Evolutionary conservation across 2,888 invertebrate genomes (phyloP).

Genomic region (Tetropium fuscum): DNA sequence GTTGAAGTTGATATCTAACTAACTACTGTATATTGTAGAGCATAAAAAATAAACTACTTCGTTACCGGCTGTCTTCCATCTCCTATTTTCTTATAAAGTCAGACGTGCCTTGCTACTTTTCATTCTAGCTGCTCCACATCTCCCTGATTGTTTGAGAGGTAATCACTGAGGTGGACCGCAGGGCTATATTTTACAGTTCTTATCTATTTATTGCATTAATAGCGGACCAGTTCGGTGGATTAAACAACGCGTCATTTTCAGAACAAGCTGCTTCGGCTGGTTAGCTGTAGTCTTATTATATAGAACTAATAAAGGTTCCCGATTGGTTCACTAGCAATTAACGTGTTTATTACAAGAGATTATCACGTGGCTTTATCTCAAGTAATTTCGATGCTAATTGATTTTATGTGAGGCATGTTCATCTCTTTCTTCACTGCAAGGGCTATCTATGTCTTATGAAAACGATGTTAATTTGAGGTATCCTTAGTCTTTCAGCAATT

Average conservation of each 20-base stretch:
- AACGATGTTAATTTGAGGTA: neutral
- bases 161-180: slow-evolving; percentile 54
- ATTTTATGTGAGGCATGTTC: slow-evolving; percentile 56
- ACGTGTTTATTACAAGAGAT: slow-evolving; percentile 64
- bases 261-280: slow-evolving; percentile 30
- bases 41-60: slow-evolving; percentile 42
- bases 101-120: slow-evolving; percentile 4
- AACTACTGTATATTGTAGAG: slow-evolving; percentile 41
- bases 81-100: slow-evolving; percentile 9
- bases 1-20: slow-evolving; percentile 36
- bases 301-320: slow-evolving; percentile 60
- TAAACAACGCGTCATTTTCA: neutral
- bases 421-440: slow-evolving; percentile 1
- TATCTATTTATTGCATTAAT: slow-evolving; percentile 61
- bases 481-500: neutral
- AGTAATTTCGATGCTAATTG: slow-evolving; percentile 64
- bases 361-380: slow-evolving; percentile 64
- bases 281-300: slow-evolving; percentile 56
- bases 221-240: slow-evolving; percentile 43
- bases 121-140: slow-evolving; percentile 22
- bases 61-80: slow-evolving; percentile 32
- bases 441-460: neutral
- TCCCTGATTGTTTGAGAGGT: slow-evolving; percentile 53
- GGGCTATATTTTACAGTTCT: slow-evolving; percentile 60
- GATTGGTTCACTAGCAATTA: slow-evolving; percentile 63